These are phyloP conservation scores for Lagothrix lagotricha DNA, from an alignment of 2,797 vertebrate species.

Conservation along the genomic window DNA sequence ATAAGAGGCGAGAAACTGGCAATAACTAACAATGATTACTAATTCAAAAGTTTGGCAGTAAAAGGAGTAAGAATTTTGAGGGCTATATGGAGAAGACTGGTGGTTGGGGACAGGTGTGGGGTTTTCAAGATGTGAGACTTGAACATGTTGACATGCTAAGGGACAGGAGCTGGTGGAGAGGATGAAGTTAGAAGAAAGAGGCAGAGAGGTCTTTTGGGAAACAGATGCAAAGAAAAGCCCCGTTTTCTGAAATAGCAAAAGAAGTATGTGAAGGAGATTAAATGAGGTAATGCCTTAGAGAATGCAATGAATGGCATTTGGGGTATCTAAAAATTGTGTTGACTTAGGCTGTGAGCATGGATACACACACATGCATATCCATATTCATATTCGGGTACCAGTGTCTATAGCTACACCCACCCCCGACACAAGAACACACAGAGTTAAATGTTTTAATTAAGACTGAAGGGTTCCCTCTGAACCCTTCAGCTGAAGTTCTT, in stretches of 20 bases:
- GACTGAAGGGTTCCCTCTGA: not conserved
- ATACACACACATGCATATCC: too few species aligned
- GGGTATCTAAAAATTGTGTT: not conserved
- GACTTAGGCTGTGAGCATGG: too few species aligned
- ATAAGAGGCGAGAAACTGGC: not conserved
- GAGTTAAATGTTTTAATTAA: not conserved
- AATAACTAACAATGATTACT: not conserved
- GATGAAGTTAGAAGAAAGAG: not conserved
- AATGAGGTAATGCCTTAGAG: not conserved
- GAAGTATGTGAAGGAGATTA: not conserved
- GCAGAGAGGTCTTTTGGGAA: not conserved
- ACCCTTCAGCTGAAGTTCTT: not conserved
- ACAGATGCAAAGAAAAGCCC: not conserved
- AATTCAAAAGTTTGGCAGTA: not conserved
- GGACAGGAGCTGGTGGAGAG: not conserved
- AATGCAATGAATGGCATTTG: not conserved
- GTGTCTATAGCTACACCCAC: not conserved
- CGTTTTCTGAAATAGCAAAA: not conserved
- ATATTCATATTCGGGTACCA: accelerated
- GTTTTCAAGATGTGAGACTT: not conserved
- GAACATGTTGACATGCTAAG: not conserved
- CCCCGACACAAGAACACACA: not conserved
- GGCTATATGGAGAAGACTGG: not conserved
- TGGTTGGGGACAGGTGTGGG: not conserved
- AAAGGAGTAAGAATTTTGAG: not conserved